A percentile compares a stretch with the other conserved stretches of the same genome.
These are phyloP conservation scores for Lytechinus variegatus DNA, from an alignment of 35 echinoderm and acorn worm species.

Conservation along the genomic window DNA sequence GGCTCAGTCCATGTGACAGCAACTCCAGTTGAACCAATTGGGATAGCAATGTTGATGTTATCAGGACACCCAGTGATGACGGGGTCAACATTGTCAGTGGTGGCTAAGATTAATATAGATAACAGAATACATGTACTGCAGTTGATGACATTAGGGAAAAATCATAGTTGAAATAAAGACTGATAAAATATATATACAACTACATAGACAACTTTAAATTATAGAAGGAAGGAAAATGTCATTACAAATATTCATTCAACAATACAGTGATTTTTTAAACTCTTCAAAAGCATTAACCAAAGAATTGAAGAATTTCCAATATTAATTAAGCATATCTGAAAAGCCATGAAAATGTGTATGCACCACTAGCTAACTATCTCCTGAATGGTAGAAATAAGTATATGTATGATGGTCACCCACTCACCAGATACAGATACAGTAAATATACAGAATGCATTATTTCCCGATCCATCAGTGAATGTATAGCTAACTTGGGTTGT, in stretches of 20 bases:
- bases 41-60: slow-evolving; percentile 22
- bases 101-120: not conserved
- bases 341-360: no score
- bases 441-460: slow-evolving; percentile 42
- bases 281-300: no score
- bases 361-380: no score
- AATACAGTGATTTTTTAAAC: no score
- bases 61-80: not conserved
- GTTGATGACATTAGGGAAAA: no score
- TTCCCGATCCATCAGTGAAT: slow-evolving; percentile 55
- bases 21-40: not conserved
- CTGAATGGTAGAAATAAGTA: no score
- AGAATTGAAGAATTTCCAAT: no score
- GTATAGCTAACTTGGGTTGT: slow-evolving; percentile 47
- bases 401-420: no score
- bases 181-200: not conserved
- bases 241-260: no score
- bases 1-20: slow-evolving; percentile 61
- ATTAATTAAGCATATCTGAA: no score
- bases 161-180: no score
- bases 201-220: slow-evolving; percentile 47
- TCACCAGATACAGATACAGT: slow-evolving; percentile 12
- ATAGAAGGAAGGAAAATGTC: not conserved
- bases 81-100: slow-evolving; percentile 37
- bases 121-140: not conserved